phyloP scores from a whole-genome alignment of 2,888 invertebrate genomes.

The Uropetala carovei region DNA sequence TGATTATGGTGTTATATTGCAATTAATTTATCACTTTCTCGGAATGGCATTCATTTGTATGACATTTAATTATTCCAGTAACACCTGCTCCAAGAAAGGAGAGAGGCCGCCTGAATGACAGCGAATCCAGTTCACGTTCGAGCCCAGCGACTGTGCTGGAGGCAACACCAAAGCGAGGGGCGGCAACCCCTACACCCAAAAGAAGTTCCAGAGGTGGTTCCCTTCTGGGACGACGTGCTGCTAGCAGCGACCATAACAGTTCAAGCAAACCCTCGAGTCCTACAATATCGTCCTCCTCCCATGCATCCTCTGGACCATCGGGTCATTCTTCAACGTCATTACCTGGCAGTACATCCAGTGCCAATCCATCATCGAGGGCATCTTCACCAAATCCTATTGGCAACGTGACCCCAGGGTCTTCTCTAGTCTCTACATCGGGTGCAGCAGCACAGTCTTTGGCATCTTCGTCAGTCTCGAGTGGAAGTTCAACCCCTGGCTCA shows the following conservation, averaged over 20 bases:
- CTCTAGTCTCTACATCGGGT: constrained; percentile 53
- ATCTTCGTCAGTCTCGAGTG: constrained; percentile 25
- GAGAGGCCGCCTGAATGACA: constrained; percentile 52
- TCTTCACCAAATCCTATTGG: constrained; percentile 34
- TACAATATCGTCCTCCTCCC: constrained; percentile 7
- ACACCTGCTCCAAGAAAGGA: constrained; percentile 29
- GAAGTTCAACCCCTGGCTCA: constrained; percentile 30
- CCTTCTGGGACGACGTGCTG: neutral
- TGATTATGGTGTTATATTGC: too few species aligned
- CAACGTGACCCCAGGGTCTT: constrained; percentile 4
- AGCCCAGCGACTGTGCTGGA: constrained; percentile 37
- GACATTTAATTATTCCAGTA: neutral
- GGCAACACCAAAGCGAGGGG: constrained; percentile 49
- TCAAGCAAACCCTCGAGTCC: constrained; percentile 10
- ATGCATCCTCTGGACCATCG: constrained; percentile 40
- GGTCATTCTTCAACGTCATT: constrained; percentile 20
- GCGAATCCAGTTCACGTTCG: constrained; percentile 43
- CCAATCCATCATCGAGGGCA: constrained; percentile 40
- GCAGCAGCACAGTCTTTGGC: constrained; percentile 21
- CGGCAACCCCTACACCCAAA: constrained; percentile 15
- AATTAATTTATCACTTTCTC: neutral
- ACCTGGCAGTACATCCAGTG: constrained; percentile 43
- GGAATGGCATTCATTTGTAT: neutral
- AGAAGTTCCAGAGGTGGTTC: constrained; percentile 48
- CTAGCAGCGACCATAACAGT: neutral